These are phyloP conservation scores for Tethea ocularis DNA, from an alignment of 2,888 invertebrate species.

Conservation along the genomic window DNA sequence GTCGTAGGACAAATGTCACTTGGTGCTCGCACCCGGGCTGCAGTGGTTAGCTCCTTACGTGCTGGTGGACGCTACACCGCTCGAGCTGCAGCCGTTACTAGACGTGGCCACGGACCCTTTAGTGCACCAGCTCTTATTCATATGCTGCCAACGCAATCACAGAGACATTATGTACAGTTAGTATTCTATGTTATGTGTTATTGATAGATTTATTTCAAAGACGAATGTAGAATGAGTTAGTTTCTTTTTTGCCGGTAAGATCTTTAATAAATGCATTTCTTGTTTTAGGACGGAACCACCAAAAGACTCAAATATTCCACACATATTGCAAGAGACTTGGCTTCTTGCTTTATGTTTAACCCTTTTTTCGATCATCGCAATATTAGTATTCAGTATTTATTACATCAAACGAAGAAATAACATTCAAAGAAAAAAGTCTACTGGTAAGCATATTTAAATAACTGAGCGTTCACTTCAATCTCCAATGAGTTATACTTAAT, in stretches of 20 bases:
- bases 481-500: no score
- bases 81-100: slow-evolving; percentile 94
- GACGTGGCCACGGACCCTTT: slow-evolving; percentile 94
- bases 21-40: slow-evolving; percentile 94
- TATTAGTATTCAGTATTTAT: slow-evolving; percentile 73
- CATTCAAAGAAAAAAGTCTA: slow-evolving; percentile 75
- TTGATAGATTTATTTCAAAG: no score
- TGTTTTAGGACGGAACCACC: slow-evolving; percentile 73
- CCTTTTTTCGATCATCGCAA: slow-evolving; percentile 68
- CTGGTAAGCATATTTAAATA: slow-evolving; percentile 52
- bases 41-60: slow-evolving; percentile 94
- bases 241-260: no score
- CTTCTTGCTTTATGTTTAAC: slow-evolving; percentile 71
- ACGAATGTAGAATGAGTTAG: no score
- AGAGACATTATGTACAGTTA: slow-evolving; percentile 78
- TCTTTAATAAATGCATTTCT: background rate
- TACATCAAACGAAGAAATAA: slow-evolving; percentile 71
- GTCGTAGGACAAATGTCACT: slow-evolving; percentile 91
- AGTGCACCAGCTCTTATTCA: slow-evolving; percentile 90
- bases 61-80: slow-evolving; percentile 94
- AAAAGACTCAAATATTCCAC: slow-evolving; percentile 71
- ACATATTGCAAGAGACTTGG: slow-evolving; percentile 77
- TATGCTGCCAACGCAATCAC: slow-evolving; percentile 85
- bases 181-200: slow-evolving; percentile 36
- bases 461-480: background rate